Percentiles rank a stretch among this genome's conserved stretches.
Evolutionary conservation across 37 sponge, comb jelly and placozoan genomes (phyloP).

Genomic region (Amphimedon queenslandica): DNA sequence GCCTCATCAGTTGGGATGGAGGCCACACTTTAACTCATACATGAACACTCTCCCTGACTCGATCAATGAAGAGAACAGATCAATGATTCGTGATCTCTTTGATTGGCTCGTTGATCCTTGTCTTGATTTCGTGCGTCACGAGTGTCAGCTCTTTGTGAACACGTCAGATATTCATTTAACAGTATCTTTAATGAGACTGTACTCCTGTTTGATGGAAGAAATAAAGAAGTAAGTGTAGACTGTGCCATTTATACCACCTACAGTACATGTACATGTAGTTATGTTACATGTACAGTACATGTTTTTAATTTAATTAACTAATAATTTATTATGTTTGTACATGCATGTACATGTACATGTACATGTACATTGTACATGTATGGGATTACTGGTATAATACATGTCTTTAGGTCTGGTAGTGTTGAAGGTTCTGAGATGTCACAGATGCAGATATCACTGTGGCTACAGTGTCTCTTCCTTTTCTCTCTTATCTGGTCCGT

Average conservation of each 20-base stretch:
- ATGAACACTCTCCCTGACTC: conserved; percentile 64
- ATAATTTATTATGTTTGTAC: not conserved
- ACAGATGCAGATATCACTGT: conserved; percentile 33
- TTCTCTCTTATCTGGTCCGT: conserved; percentile 95
- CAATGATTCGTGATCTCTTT: conserved; percentile 66
- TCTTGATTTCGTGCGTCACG: conserved; percentile 78
- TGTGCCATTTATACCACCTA: conserved; percentile 17
- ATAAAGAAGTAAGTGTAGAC: conserved; percentile 16
- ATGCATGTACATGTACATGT: not conserved
- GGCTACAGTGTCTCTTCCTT: conserved; percentile 84
- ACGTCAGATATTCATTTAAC: conserved; percentile 82
- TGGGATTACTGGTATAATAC: not conserved
- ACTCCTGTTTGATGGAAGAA: conserved; percentile 79
- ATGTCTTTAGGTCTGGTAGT: not conserved
- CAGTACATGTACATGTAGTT: too few species aligned
- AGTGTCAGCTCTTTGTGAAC: conserved; percentile 79
- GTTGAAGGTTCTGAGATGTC: conserved; percentile 14
- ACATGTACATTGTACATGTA: too few species aligned
- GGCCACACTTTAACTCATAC: conserved; percentile 82
- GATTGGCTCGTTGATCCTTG: conserved; percentile 89
- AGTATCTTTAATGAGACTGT: conserved; percentile 68
- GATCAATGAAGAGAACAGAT: conserved; percentile 49
- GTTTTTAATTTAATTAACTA: too few species aligned
- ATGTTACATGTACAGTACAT: too few species aligned
- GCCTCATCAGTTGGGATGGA: conserved; percentile 96